Evolutionary conservation across 2,888 invertebrate genomes (phyloP).

Genomic region (Brassicogethes aeneus): DNA sequence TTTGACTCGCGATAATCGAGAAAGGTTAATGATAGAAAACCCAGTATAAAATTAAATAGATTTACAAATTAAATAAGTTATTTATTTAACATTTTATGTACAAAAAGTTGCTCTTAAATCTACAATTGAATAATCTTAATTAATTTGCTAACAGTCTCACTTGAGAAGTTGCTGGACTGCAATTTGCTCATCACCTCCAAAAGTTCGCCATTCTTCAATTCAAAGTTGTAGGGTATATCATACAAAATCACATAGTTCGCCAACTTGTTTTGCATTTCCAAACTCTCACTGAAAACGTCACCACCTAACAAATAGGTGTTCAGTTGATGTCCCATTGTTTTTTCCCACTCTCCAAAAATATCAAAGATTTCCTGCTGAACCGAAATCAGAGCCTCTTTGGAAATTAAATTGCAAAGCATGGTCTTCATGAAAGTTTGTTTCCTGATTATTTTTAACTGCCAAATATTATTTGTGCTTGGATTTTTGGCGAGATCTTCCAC

Average conservation of each 20-base stretch:
- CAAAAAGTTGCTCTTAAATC: too few species aligned
- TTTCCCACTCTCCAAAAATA: conserved; percentile 50
- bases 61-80: too few species aligned
- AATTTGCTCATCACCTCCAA: conserved; percentile 25
- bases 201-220: conserved; percentile 26
- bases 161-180: too few species aligned
- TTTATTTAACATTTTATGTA: too few species aligned
- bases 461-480: conserved; percentile 52
- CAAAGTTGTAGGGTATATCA: conserved; percentile 44
- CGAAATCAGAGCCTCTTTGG: conserved; percentile 52
- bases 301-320: conserved; percentile 45
- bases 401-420: conserved; percentile 44
- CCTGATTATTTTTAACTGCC: conserved; percentile 63
- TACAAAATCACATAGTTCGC: conserved; percentile 50
- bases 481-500: conserved; percentile 32
- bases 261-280: conserved; percentile 39
- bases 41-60: too few species aligned
- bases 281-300: conserved; percentile 32
- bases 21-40: too few species aligned
- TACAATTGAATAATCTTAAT: too few species aligned
- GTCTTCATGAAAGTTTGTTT: conserved; percentile 42
- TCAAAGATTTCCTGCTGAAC: conserved; percentile 49
- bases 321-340: conserved; percentile 25
- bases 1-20: too few species aligned
- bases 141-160: too few species aligned